These are phyloP conservation scores for Rhamphomyia laevipes DNA, from an alignment of 2,888 invertebrate species.

Conservation along the genomic window DNA sequence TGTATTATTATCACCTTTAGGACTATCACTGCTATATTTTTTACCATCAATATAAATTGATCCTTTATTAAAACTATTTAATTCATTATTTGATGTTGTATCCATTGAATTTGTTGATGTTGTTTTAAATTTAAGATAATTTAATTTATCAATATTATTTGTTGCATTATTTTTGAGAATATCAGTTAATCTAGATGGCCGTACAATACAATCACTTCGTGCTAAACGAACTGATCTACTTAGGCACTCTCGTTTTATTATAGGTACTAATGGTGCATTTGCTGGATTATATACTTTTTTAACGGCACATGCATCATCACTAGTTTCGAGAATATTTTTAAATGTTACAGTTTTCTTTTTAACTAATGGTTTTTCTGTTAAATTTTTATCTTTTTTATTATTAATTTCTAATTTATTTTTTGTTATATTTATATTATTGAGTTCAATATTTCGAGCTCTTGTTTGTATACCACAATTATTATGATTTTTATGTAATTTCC, in stretches of 20 bases:
- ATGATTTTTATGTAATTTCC: constrained; percentile 4
- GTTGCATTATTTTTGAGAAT: constrained; percentile 46
- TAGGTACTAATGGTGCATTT: constrained; percentile 47
- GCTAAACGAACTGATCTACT: constrained; percentile 45
- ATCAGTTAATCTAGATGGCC: constrained; percentile 51
- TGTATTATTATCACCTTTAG: neutral
- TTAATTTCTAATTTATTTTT: neutral
- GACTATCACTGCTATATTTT: constrained; percentile 16
- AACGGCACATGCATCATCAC: constrained; percentile 47
- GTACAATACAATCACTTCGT: constrained; percentile 46
- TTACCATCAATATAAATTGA: constrained; percentile 4
- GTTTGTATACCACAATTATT: constrained; percentile 2
- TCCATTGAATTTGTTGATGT: constrained; percentile 9
- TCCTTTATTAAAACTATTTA: neutral
- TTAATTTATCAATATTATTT: constrained; percentile 39
- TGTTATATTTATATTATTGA: neutral
- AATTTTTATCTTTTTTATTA: neutral
- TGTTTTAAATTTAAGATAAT: constrained; percentile 32
- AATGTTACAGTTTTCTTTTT: constrained; percentile 53
- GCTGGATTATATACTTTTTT: constrained; percentile 48
- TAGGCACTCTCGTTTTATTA: constrained; percentile 50
- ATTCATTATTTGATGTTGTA: neutral
- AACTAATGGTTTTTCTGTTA: constrained; percentile 9
- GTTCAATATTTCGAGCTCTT: constrained; percentile 7
- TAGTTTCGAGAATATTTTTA: constrained; percentile 48